Percentiles rank a stretch among this genome's conserved stretches.
Evolutionary conservation across 2,888 invertebrate genomes (phyloP).

Genomic region (Dendrolimus houi): DNA sequence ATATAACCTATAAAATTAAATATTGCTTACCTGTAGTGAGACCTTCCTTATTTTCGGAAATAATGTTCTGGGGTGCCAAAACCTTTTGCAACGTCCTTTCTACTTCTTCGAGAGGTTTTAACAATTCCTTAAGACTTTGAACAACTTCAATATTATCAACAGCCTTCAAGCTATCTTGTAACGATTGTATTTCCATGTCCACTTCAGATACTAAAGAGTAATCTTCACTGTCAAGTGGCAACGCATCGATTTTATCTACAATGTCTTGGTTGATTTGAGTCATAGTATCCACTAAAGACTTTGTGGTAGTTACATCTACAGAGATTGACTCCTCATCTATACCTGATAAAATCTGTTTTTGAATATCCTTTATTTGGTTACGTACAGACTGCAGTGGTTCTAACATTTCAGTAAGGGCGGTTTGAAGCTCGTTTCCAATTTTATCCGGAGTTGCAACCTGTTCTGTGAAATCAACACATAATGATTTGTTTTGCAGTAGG

Average conservation of each 20-base stretch:
- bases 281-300: constrained; percentile 48
- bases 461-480: constrained; percentile 4
- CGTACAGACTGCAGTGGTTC: constrained; percentile 47
- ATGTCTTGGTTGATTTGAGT: constrained; percentile 53
- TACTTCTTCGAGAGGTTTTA: constrained; percentile 40
- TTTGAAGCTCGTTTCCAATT: constrained; percentile 26
- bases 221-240: constrained; percentile 30
- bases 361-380: constrained; percentile 39
- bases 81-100: constrained; percentile 37
- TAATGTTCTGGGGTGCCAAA: constrained; percentile 23
- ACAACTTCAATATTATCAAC: constrained; percentile 33
- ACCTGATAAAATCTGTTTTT: constrained; percentile 43
- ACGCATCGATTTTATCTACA: constrained; percentile 32
- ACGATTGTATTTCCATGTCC: constrained; percentile 45
- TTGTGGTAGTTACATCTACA: constrained; percentile 42
- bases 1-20: constrained; percentile 5
- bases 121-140: constrained; percentile 30
- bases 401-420: constrained; percentile 41
- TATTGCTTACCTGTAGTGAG: constrained; percentile 31
- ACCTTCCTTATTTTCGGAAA: constrained; percentile 16
- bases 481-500: constrained; percentile 30
- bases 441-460: constrained; percentile 13
- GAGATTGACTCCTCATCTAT: constrained; percentile 41
- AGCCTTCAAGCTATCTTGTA: constrained; percentile 44
- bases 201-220: constrained; percentile 43